Evolutionary conservation across 2,797 vertebrate species (phyloP), one percentile per base, ranked within the genome.

Genomic region (Cirrhinus molitorella): DNA sequence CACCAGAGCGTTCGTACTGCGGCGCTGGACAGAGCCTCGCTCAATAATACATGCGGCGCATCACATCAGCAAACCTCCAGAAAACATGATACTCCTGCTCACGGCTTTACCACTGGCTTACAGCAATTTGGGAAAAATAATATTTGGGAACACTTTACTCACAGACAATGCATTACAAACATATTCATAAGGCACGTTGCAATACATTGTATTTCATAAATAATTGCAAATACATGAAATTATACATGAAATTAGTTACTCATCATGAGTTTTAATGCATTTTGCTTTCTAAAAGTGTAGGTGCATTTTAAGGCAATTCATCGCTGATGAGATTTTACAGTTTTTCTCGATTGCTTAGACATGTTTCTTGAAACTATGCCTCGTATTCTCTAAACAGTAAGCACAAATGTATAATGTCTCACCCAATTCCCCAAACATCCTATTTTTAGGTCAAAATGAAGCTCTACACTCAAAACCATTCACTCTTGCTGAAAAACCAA

Each of bases 11-110:
- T 40, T 40, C 51, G 1, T 43, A 59, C 67, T 9, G 81, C 72
- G 37, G 57, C 14, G 68, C 83, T 17, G 71, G 66, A 85, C 71
- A 76, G 75, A 70, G 70, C 57, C 57, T 76, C 9, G 23, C 47
- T 85, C 66, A 83, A 88, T 88, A 88, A 88, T 85, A 66, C 49
- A 87, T 87, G 79, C 59, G 70, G 75, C 47, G 53, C 49, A 63
- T 68, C 75, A 43, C 53, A 49, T 76, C 55, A 55, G 55, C 51
- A 68, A 53, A 77, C 76, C 71, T 80, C 75, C 37, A 78, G 14
- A 68, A 37, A 49, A 65, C 81, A 74, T 78, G n/a, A 51, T 63
- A 75, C 83, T 65, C 55, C 4, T 53, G 71, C 84, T 75, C 55
- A 57, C n/a, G 4, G 34, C 5, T 10, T 47, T 23, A 31, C 2